Percentiles rank a stretch among this genome's conserved stretches.
Conservation (phyloP, 92 coral and sea anemone genomes). For the Plumapathes pennacea region DNA sequence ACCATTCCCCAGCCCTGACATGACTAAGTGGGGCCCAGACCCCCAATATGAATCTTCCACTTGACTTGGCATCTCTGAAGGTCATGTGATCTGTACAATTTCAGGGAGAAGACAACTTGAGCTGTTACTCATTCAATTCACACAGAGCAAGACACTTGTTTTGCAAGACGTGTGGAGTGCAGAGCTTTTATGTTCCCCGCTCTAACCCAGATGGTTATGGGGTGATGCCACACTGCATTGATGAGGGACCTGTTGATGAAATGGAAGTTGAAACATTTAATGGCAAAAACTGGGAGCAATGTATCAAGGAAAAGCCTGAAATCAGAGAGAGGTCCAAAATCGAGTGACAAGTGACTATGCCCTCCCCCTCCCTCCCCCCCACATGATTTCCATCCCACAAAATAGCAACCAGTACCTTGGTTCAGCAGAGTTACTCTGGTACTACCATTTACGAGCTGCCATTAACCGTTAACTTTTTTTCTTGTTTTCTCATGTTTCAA, state of each 20-base stretch:
- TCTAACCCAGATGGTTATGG: constrained; percentile 96
- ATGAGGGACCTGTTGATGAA: constrained; percentile 73
- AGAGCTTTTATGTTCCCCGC: constrained; percentile 93
- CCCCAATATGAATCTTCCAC: not conserved
- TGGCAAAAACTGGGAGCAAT: constrained; percentile 91
- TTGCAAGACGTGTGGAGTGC: constrained; percentile 98
- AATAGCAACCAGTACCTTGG: no score
- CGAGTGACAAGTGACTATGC: constrained; percentile 4
- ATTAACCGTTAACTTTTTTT: no score
- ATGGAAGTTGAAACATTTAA: constrained; percentile 64
- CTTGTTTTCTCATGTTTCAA: no score
- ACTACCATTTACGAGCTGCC: no score
- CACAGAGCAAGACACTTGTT: constrained; percentile 86
- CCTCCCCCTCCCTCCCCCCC: no score
- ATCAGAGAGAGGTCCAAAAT: constrained; percentile 59
- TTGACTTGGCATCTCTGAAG: no score
- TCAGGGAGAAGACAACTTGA: constrained; percentile 88
- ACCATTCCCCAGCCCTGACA: not conserved
- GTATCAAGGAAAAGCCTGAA: constrained; percentile 67
- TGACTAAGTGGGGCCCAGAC: not conserved
- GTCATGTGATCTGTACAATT: no score
- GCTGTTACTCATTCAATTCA: constrained; percentile 89
- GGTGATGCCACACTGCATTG: constrained; percentile 94
- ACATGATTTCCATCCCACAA: no score
- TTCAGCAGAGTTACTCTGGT: no score